A percentile compares a stretch with the other conserved stretches of the same genome.
Evolutionary conservation across 92 coral and sea anemone species (phyloP).

Genomic region (Galaxea fascicularis): DNA sequence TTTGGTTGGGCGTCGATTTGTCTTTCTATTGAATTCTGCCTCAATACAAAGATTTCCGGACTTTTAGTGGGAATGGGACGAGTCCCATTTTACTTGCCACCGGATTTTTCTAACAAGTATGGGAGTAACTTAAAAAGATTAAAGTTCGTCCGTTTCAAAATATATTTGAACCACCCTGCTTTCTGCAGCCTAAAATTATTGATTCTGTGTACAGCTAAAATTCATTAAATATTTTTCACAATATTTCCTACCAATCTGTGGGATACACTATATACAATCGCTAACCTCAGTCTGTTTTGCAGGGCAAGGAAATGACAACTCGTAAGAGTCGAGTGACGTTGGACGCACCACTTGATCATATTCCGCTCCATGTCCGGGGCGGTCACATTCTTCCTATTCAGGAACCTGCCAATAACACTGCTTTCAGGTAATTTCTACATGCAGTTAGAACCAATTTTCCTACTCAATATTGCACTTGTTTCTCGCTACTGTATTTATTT

Average conservation of each 20-base stretch:
- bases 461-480: background rate
- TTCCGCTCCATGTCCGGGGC: conserved; percentile 90
- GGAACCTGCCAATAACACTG: conserved; percentile 95
- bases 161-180: too few species aligned
- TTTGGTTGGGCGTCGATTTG: too few species aligned
- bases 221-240: background rate
- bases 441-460: background rate
- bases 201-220: background rate
- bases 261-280: background rate
- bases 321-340: conserved; percentile 57
- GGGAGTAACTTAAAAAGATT: too few species aligned
- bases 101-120: too few species aligned
- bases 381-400: conserved; percentile 91
- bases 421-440: conserved; percentile 70
- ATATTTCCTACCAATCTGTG: background rate
- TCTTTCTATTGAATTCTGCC: too few species aligned
- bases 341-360: conserved; percentile 89
- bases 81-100: too few species aligned
- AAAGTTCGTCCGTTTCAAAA: too few species aligned
- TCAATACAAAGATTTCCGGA: too few species aligned
- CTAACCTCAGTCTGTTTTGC: conserved; percentile 1
- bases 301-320: conserved; percentile 77
- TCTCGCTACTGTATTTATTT: background rate
- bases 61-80: too few species aligned
- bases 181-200: too few species aligned